These are phyloP conservation scores for Chorisops tibialis DNA, from an alignment of 2,888 invertebrate genomes.

Conservation along the genomic window DNA sequence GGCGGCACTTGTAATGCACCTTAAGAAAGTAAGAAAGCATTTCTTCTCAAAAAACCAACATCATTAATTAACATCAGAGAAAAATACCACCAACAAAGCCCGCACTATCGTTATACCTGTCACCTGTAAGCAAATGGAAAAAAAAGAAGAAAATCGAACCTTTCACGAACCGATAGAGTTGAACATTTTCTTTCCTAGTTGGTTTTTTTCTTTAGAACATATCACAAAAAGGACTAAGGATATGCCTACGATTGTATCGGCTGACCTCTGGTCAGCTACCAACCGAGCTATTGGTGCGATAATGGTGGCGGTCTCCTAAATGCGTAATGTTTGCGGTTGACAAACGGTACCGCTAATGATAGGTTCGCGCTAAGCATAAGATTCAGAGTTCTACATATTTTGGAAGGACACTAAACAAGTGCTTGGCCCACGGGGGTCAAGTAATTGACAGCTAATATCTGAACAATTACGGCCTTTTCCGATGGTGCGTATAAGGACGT, in stretches of 20 bases:
- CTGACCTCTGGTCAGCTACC: conserved; percentile 25
- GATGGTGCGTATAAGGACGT: not conserved
- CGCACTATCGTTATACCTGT: conserved; percentile 19
- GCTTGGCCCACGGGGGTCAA: not conserved
- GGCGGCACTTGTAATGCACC: not conserved
- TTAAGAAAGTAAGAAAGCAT: conserved; percentile 10
- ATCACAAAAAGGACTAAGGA: not conserved
- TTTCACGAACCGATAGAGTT: not conserved
- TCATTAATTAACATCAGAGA: conserved; percentile 18
- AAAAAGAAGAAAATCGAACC: conserved; percentile 3
- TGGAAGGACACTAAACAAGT: not conserved
- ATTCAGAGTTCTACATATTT: not conserved
- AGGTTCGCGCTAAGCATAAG: conserved; percentile 6
- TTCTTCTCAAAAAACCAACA: conserved; percentile 8
- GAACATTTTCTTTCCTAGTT: not conserved
- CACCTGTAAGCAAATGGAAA: conserved; percentile 24
- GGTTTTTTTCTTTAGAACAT: not conserved
- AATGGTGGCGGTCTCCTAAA: conserved; percentile 13
- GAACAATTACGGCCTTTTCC: conserved; percentile 3
- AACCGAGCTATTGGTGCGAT: conserved; percentile 1
- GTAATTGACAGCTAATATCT: conserved; percentile 9
- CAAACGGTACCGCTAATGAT: conserved; percentile 31
- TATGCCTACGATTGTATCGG: conserved; percentile 16
- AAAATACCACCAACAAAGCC: conserved; percentile 18
- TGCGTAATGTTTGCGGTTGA: conserved; percentile 27